Percentiles rank a stretch among this genome's conserved stretches.
Conservation (phyloP, 2,888 invertebrate genomes). For the Sipha maydis region DNA sequence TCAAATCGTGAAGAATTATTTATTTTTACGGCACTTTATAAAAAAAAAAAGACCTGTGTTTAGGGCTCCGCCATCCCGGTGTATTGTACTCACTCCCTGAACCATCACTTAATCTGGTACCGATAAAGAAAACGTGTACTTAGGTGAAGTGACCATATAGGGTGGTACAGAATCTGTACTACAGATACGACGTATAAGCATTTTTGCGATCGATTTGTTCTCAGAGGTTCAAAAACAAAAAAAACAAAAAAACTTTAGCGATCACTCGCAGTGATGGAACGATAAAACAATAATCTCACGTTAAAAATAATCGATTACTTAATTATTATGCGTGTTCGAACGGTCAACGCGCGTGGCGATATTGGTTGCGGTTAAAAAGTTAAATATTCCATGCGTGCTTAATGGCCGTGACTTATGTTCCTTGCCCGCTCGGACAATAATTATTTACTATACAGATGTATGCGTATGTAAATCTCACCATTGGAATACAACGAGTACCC, state of each 20-base stretch:
- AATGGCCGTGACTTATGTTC: background rate
- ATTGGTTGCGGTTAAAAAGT: background rate
- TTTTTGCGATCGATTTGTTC: background rate
- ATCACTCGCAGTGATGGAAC: background rate
- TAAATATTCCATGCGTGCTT: slow-evolving; percentile 30
- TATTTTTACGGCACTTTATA: no score
- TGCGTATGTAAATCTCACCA: slow-evolving; percentile 7
- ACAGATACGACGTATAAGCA: no score
- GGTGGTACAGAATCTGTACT: no score
- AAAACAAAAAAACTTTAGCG: background rate
- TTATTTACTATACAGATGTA: background rate
- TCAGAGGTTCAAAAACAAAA: background rate
- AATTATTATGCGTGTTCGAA: background rate
- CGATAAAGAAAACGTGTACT: no score
- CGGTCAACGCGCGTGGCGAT: background rate
- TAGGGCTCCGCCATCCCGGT: no score
- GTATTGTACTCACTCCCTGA: no score
- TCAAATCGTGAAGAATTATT: no score
- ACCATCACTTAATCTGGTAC: no score
- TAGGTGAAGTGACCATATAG: no score
- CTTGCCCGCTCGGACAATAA: background rate
- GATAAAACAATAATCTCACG: background rate
- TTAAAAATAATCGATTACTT: no score
- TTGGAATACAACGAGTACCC: background rate
- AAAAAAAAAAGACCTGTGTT: no score